Evolutionary conservation across 1,140 invertebrate species (phyloP), one percentile per base, ranked within the genome.

Genomic region (Oscheius sp.): DNA sequence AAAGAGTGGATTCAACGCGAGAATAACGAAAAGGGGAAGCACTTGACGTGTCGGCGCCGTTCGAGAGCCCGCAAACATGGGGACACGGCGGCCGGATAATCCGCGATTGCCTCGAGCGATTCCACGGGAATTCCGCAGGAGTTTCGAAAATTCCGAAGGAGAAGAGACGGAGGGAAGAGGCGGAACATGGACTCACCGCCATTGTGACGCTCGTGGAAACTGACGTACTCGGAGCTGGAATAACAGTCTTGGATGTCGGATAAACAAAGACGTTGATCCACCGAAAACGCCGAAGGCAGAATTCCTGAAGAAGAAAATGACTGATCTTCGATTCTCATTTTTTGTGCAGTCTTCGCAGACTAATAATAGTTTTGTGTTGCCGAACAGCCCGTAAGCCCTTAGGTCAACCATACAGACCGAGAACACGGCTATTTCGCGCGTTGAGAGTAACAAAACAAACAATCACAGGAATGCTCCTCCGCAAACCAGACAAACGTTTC

Each of bases 1-100:
- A n/a, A n/a, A n/a, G n/a, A n/a, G n/a, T n/a, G n/a, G n/a, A n/a
- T n/a, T n/a, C n/a, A 55, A 55, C 7, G 49, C 23, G 49, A 13
- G 49, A 55, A 55, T 55, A 26, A n/a, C n/a, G n/a, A n/a, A n/a
- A n/a, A 55, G 49, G 15, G 49, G 49, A 55, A 55, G 49, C 49
- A 55, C 49, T 55, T 55, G 49, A 55, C 49, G 49, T 55, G 49
- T 7, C 15, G 7, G 49, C 7, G 49, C 15, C 4, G 49, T 7
- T 42, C 38, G 38, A 42, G 38, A n/a, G n/a, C n/a, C n/a, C n/a
- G 38, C 38, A 42, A 10, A 42, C 7, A 42, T 7, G 49, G 49
- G 23, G 49, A 55, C 49, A 7, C 7, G 7, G 7, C 49, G 49
- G 15, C 49, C 28, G 49, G 15, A 26, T n/a, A 42, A 42, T 42